Percentiles rank a stretch among this genome's conserved stretches.
Conservation (phyloP, 2,888 invertebrate species). For the Diadegma fenestrale region DNA sequence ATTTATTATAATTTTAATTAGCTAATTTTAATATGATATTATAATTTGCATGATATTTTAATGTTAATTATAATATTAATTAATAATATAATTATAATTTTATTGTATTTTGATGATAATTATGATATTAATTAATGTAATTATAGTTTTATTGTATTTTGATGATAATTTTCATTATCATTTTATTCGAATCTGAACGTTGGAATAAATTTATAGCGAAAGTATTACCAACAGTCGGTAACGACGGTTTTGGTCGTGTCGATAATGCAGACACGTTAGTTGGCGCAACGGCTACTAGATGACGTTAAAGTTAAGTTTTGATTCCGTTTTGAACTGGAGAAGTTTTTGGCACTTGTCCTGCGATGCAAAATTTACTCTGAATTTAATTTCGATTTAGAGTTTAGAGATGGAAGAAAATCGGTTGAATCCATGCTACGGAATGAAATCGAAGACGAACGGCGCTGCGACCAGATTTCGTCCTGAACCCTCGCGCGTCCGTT, state of each 20-base stretch:
- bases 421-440: not conserved
- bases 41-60: too few relatives aligned
- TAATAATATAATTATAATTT: not conserved
- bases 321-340: not conserved
- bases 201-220: too few relatives aligned
- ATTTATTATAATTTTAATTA: too few relatives aligned
- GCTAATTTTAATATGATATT: too few relatives aligned
- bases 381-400: not conserved
- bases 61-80: too few relatives aligned
- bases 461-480: not conserved
- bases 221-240: not conserved
- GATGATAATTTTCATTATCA: not conserved
- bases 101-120: too few relatives aligned
- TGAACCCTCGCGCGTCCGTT: slow-evolving; percentile 30
- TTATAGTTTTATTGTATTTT: not conserved
- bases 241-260: not conserved
- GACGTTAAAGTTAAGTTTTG: not conserved
- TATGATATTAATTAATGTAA: too few relatives aligned
- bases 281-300: not conserved
- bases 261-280: not conserved
- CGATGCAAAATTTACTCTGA: too few relatives aligned
- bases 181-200: too few relatives aligned
- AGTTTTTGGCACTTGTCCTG: not conserved
- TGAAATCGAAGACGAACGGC: not conserved
- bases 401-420: not conserved